Evolutionary conservation across 2,113 vertebrate species (phyloP).

Genomic region (Shinisaurus crocodilurus): DNA sequence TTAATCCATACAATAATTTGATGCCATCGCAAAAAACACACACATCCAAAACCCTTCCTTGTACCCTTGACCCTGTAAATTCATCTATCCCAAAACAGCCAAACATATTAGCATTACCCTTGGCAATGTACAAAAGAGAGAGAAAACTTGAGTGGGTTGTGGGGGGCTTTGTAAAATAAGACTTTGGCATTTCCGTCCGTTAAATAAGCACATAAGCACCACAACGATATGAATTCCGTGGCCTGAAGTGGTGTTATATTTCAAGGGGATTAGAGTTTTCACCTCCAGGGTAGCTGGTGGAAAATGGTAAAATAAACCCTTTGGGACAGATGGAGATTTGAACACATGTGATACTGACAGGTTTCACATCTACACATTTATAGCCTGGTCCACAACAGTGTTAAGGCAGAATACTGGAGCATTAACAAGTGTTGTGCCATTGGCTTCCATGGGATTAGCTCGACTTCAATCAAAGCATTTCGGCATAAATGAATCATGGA

Average conservation of each 20-base stretch:
- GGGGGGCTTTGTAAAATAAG: slow-evolving; percentile 28
- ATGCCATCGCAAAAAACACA: slow-evolving; percentile 21
- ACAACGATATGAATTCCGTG: slow-evolving; percentile 29
- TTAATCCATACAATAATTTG: slow-evolving; percentile 37
- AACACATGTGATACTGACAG: slow-evolving; percentile 5
- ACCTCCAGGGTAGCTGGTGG: slow-evolving; percentile 7
- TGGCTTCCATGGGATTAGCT: neutral
- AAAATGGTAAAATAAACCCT: neutral
- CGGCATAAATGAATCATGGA: neutral
- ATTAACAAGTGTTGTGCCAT: neutral
- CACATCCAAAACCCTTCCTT: neutral
- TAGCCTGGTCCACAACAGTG: neutral
- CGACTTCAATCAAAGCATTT: neutral
- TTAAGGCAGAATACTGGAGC: neutral
- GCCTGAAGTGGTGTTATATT: neutral
- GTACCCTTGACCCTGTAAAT: slow-evolving; percentile 49
- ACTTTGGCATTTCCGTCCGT: slow-evolving; percentile 10
- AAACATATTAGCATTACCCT: slow-evolving; percentile 26
- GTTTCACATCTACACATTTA: slow-evolving; percentile 10
- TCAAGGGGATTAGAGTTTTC: slow-evolving; percentile 29
- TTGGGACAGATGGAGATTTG: neutral
- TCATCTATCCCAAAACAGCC: slow-evolving; percentile 50
- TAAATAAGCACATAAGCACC: slow-evolving; percentile 35
- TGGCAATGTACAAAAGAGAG: slow-evolving; percentile 25
- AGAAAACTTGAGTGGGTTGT: slow-evolving; percentile 27